Conservation (phyloP, 2,797 vertebrate species). For the Echiichthys vipera region DNA sequence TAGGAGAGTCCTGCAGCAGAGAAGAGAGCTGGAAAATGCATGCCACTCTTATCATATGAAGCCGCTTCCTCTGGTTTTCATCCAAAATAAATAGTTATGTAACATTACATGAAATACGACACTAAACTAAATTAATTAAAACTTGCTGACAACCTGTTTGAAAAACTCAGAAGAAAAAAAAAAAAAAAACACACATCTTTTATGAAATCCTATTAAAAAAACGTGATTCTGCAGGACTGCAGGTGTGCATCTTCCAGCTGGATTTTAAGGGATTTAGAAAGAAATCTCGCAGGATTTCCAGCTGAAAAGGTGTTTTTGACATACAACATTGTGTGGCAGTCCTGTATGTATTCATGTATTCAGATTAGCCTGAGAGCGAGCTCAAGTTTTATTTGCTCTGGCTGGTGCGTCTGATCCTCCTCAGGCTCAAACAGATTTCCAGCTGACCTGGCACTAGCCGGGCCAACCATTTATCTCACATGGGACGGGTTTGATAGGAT, state of each 20-base stretch:
- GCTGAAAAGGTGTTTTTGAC: neutral
- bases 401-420: no score
- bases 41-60: no score
- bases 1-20: slow-evolving; percentile 3
- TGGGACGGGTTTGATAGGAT: no score
- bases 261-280: no score
- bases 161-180: neutral
- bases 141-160: slow-evolving; percentile 1
- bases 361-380: no score
- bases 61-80: neutral
- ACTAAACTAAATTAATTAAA: neutral
- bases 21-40: neutral
- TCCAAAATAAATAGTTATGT: neutral
- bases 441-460: no score
- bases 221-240: neutral
- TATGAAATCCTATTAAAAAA: neutral
- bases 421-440: no score
- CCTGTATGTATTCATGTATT: no score
- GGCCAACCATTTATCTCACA: no score
- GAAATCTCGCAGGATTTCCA: no score
- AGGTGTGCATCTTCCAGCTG: neutral
- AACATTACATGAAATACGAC: neutral
- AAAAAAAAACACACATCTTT: neutral
- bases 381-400: no score
- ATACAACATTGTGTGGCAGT: neutral